Evolutionary conservation across 2,797 vertebrate species (phyloP), one percentile per base, ranked within the genome.

Genomic region (Silurus aristotelis): DNA sequence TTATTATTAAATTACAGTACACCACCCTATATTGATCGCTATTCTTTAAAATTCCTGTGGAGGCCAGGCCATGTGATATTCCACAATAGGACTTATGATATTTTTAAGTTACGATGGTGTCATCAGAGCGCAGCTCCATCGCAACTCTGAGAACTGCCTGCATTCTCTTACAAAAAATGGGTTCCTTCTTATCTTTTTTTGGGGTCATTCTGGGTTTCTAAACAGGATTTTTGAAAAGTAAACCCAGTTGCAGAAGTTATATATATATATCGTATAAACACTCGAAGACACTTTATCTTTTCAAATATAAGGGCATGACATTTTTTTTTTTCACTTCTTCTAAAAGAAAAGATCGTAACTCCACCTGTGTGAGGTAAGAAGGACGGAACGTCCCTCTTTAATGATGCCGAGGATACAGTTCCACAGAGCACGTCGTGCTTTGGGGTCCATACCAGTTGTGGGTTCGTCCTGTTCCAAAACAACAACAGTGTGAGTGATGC

Each of bases 361-460:
- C 67, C 66, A 96, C 98, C 98, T 99, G 90, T 99, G 98, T 88
- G 98, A 99, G 22, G 98, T 99, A n/a, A 99, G 96, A 82, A 99
- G 97, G 9, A 99, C 97, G 0, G 98, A 99, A 91, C 98, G 95
- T 9, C 98, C 98, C 92, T 99, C 98, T 91, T 99, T 99, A 90
- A 99, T 95, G 75, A 99, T 94, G 89, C 97, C 98, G 31, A 98
- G 94, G 88, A 98, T 98, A 67, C 97, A 97, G 88, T 99, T 99
- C 98, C 98, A 99, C 83, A 99, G 90, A 88, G 98, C 98, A 6
- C 98, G 95, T 0, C 97, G 95, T 19, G 98, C 97, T 89, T 99
- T 99, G 6, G 98, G 98, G 90, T 99, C 98, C 98, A 99, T 99
- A 38, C 97, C 98, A 84, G 98, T 99, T n/a, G 98, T 99, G 70